phyloP scores from a whole-genome alignment of 1,140 invertebrate species.

The Chrysopa pallens region DNA sequence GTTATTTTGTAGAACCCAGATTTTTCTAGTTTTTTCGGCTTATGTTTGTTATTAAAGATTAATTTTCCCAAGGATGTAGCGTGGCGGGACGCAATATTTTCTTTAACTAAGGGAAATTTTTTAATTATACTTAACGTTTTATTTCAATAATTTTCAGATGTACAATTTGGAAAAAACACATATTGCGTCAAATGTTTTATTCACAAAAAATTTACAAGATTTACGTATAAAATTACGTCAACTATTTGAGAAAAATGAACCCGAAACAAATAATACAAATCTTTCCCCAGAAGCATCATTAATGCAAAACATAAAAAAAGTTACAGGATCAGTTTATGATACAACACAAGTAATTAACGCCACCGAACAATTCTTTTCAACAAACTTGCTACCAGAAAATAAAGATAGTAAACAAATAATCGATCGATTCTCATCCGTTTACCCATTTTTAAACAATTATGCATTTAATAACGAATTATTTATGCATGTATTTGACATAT shows the following conservation, averaged over 20 bases:
- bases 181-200: slow-evolving; percentile 22
- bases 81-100: too few species aligned
- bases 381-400: slow-evolving; percentile 14
- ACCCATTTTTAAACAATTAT: slow-evolving; percentile 9
- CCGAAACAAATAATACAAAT: slow-evolving; percentile 6
- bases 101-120: background rate
- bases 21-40: too few species aligned
- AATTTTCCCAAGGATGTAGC: too few species aligned
- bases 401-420: slow-evolving; percentile 10
- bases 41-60: too few species aligned
- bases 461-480: slow-evolving; percentile 8
- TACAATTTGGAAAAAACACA: slow-evolving; percentile 23
- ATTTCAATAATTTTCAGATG: slow-evolving; percentile 18
- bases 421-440: slow-evolving; percentile 1
- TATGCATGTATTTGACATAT: slow-evolving; percentile 14
- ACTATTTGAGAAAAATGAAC: slow-evolving; percentile 13
- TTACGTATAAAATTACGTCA: slow-evolving; percentile 17
- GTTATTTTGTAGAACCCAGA: too few species aligned
- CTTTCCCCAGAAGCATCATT: slow-evolving; percentile 10
- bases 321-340: slow-evolving; percentile 16
- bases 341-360: slow-evolving; percentile 18
- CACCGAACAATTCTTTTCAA: slow-evolving; percentile 20
- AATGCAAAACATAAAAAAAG: slow-evolving; percentile 18
- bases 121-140: too few species aligned
- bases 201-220: slow-evolving; percentile 22